Evolutionary conservation across 2,113 vertebrate genomes (phyloP).

Genomic region (Callocephalon fimbriatum): DNA sequence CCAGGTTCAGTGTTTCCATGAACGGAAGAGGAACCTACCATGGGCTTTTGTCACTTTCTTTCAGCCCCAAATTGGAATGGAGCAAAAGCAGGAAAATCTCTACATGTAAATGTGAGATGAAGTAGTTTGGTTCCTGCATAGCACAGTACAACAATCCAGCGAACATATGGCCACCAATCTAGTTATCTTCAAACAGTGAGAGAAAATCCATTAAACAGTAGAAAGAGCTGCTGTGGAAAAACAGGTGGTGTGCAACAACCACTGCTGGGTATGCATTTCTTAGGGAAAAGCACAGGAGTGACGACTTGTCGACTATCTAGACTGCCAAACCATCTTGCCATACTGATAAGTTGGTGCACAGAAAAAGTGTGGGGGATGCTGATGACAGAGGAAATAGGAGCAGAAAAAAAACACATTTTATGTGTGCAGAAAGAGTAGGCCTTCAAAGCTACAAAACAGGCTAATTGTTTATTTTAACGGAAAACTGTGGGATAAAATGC

Average conservation of each 20-base stretch:
- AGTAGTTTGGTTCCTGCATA: not conserved
- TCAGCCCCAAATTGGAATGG: not conserved
- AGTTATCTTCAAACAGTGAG: not conserved
- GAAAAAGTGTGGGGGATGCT: not conserved
- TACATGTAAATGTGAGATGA: not conserved
- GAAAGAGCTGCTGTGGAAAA: not conserved
- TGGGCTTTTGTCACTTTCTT: not conserved
- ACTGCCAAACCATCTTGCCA: not conserved
- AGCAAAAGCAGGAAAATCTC: not conserved
- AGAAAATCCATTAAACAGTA: not conserved
- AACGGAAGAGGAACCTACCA: not conserved
- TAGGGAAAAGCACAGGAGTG: not conserved
- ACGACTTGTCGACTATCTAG: not conserved
- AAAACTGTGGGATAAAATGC: constrained; percentile 1
- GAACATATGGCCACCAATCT: not conserved
- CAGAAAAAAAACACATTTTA: not conserved
- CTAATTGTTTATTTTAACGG: constrained; percentile 33
- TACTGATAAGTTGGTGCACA: not conserved
- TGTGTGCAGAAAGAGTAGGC: not conserved
- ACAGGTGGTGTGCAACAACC: not conserved
- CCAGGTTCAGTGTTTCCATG: not conserved
- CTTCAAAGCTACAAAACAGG: not conserved
- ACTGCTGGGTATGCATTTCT: not conserved
- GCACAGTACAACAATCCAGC: not conserved
- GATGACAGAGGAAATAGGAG: not conserved